Evolutionary conservation across 2,113 vertebrate species (phyloP).

Genomic region (Albula goreensis): DNA sequence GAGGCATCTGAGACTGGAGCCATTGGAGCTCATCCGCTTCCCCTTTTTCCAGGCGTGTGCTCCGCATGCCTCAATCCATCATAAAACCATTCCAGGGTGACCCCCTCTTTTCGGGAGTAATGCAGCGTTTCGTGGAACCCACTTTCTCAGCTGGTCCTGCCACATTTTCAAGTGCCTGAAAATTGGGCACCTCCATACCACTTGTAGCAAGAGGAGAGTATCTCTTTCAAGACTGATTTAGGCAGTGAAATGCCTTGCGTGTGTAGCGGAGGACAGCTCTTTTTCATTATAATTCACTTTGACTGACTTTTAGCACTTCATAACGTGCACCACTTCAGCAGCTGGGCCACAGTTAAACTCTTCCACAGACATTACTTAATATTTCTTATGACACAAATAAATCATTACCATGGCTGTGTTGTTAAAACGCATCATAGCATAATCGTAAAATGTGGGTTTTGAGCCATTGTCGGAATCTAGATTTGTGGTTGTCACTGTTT

Average conservation of each 20-base stretch:
- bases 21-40: constrained; percentile 23
- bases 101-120: constrained; percentile 27
- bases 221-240: constrained; percentile 37
- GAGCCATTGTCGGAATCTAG: background rate
- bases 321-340: constrained; percentile 33
- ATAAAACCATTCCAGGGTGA: constrained; percentile 49
- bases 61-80: constrained; percentile 44
- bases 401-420: background rate
- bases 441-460: background rate
- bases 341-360: constrained; percentile 31
- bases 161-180: constrained; percentile 38
- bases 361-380: constrained; percentile 35
- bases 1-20: constrained; percentile 43
- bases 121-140: constrained; percentile 30
- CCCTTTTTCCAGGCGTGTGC: background rate
- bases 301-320: constrained; percentile 36
- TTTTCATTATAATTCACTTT: constrained; percentile 36
- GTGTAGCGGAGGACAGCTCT: constrained; percentile 35
- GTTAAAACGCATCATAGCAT: background rate
- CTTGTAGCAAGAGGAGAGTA: constrained; percentile 22
- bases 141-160: constrained; percentile 1
- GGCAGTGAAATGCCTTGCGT: constrained; percentile 30
- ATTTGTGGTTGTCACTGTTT: background rate
- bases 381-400: background rate
- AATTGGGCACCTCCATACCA: constrained; percentile 35